Evolutionary conservation across 2,797 vertebrate genomes (phyloP), one percentile per base, ranked within the genome.

Genomic region (Propithecus deckenii): DNA sequence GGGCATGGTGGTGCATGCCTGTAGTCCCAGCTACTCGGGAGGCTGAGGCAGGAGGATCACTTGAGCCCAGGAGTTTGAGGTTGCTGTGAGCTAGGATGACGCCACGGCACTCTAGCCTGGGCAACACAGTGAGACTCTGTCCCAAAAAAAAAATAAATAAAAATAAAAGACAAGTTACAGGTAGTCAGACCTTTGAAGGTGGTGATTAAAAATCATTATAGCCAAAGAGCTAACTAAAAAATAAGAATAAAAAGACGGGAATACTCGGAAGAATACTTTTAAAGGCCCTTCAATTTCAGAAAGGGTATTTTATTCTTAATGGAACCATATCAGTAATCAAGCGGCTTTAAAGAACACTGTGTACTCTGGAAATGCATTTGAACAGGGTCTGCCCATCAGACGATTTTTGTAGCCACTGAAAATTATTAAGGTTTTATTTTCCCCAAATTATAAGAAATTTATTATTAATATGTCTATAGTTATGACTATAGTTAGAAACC

Each of bases 151-250:
- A 38, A 38, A 38, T 38, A 38, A 38, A 38, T 38, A 38, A 41
- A 41, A 41, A 41, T 41, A 41, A 41, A 41, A 41, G 63, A 50
- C 89, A 79, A 50, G 85, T 97, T 79, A 85, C 61, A 96, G 55
- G 94, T 93, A 94, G 50, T 48, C 28, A 86, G 93, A 90, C 69
- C 78, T 97, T 94, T 94, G 35, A 94, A 96, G 11, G n/a, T 94
- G 17, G 86, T 59, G 78, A 50, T 79, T 97, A 35, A 94, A 76
- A 97, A 83, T 95, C 92, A 83, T 75, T 96, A 4, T 89, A 72
- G 59, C 55, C 75, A 95, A 83, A 97, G 48, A 72, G 78, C 88
- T 87, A 93, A 38, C 41, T 94, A 67, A 83, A 91, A 95, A 95
- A 65, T 28, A 94, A 86, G 35, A 38, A 67, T 30, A 78, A 2